Percentiles rank a stretch among this genome's conserved stretches.
Conservation (phyloP, 1,140 invertebrate genomes). For the Sitobion miscanthi region DNA sequence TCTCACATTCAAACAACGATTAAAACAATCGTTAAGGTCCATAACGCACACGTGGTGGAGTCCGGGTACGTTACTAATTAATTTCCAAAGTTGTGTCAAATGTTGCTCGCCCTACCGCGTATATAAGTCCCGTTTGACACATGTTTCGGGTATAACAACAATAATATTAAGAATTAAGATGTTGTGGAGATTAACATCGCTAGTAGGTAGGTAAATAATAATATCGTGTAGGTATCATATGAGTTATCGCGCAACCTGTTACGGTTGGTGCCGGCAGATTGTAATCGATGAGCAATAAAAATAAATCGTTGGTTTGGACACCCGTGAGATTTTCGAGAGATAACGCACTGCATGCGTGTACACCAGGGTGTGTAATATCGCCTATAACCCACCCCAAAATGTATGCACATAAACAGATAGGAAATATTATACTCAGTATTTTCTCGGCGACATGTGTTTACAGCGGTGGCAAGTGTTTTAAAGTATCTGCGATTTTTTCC, state of each 20-base stretch:
- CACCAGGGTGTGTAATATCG: conserved; percentile 26
- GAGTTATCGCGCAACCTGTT: background rate
- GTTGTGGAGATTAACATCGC: background rate
- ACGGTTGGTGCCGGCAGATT: conserved; percentile 1
- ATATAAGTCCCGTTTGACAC: background rate
- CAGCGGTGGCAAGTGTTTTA: conserved; percentile 50
- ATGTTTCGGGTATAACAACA: background rate
- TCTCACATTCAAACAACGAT: conserved; percentile 25
- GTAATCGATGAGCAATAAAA: conserved; percentile 25
- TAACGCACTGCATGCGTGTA: background rate
- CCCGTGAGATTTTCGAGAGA: conserved; percentile 11
- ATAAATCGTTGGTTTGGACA: conserved; percentile 37
- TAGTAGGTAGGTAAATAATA: background rate
- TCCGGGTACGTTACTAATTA: background rate
- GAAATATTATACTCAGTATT: background rate
- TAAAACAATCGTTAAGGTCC: conserved; percentile 50
- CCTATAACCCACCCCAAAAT: conserved; percentile 1
- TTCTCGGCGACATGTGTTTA: conserved; percentile 54
- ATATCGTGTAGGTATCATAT: background rate
- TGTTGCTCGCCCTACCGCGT: no score
- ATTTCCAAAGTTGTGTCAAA: background rate
- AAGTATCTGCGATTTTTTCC: conserved; percentile 51
- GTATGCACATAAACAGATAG: conserved; percentile 11
- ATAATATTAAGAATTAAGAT: background rate
- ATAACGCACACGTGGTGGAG: conserved; percentile 32